Percentiles rank a stretch among this genome's conserved stretches.
phyloP scores from a whole-genome alignment of 2,888 invertebrate genomes.

The Andricus curvator region DNA sequence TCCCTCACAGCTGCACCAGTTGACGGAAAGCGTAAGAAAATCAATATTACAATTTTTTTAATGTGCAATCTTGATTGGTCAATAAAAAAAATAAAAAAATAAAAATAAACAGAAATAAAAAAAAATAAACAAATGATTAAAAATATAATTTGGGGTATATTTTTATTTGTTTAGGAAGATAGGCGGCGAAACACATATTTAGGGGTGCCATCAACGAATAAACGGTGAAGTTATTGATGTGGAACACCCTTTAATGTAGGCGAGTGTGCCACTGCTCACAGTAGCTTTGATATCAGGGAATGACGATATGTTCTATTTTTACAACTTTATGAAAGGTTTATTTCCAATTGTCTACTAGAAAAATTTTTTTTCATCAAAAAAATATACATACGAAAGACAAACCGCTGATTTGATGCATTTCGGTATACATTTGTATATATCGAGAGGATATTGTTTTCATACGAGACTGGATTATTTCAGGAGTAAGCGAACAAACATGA shows the following conservation, averaged over 20 bases:
- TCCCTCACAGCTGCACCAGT: conserved; percentile 5
- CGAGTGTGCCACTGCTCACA: not conserved
- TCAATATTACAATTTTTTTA: not conserved
- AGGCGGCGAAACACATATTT: not conserved
- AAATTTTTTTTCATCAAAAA: not conserved
- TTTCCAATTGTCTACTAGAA: not conserved
- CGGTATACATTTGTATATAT: not conserved
- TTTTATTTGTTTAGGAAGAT: not conserved
- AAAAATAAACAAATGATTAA: not conserved
- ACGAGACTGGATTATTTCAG: no score
- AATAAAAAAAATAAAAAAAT: not conserved
- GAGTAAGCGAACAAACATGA: no score
- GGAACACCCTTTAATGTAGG: conserved; percentile 2
- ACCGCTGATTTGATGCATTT: not conserved
- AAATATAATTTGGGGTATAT: not conserved
- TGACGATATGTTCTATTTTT: not conserved
- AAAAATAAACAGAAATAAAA: not conserved
- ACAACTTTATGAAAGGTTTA: conserved; percentile 1
- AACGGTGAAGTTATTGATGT: not conserved
- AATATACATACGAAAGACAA: not conserved
- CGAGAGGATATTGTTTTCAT: not conserved
- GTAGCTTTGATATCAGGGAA: not conserved
- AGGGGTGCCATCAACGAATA: not conserved
- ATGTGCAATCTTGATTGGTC: not conserved
- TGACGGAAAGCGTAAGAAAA: not conserved